Evolutionary conservation across 2,113 vertebrate species (phyloP), one percentile per base, ranked within the genome.

Genomic region (Salvator merianae): DNA sequence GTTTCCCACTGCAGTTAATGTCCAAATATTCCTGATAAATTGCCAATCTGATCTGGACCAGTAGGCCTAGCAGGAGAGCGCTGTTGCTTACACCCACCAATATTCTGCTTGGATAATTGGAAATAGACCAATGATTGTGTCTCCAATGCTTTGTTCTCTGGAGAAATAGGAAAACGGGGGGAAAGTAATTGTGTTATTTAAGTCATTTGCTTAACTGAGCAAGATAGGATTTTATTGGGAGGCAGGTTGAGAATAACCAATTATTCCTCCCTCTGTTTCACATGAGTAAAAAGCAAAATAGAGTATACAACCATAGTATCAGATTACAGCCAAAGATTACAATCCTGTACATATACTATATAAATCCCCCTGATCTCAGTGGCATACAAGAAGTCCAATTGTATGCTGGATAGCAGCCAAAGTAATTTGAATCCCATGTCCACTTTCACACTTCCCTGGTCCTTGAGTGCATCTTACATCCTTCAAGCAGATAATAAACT

Each of bases 381-480:
- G 47, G 2, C 5, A 40, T 38, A 55, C 20, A 70, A 70, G 6
- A 30, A 71, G 50, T 22, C 79, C 18, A 65, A 65, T 36, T 70
- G 62, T 30, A 14, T 72, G 28, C 22, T 40, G 53, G 34, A 30
- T 63, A 34, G 20, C 26, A 62, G 80, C 79, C 80, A 84, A 86
- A 83, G 14, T 86, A 82, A 30, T 2, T 2, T 3, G 38, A 20
- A 3, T 62, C 24, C 38, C 83, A 73, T 79, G 36, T 63, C 55
- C 62, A 66, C 84, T 89, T 86, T 76, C n/a, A 88, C 84, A 75
- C 87, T 63, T 79, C 78, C 40, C 28, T 1, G 3, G 82, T 36
- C 26, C 24, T 80, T 1, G 24, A 18, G 32, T 86, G 1, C 24
- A 72, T 85, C 14, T 55, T 87, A 47, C 55, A 14, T 34, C n/a